Conservation (phyloP, 2,113 vertebrate species). For the Tetraodon nigroviridis region DNA sequence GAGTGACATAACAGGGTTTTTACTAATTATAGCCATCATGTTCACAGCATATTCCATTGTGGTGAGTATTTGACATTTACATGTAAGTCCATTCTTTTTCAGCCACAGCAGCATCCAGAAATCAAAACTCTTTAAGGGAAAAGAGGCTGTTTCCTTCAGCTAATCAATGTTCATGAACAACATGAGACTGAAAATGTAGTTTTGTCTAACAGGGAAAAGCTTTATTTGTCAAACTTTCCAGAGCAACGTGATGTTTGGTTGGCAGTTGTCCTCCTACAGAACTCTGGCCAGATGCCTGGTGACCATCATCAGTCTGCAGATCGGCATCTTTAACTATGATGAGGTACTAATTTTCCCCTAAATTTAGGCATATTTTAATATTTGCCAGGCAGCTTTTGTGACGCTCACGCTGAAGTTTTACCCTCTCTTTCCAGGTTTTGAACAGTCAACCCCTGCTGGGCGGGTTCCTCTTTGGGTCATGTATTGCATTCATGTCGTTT, state of each 20-base stretch:
- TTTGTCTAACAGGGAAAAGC: no score
- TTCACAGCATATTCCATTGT: slow-evolving; percentile 81
- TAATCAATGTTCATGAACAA: no score
- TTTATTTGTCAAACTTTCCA: slow-evolving; percentile 39
- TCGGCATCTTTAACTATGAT: slow-evolving; percentile 91
- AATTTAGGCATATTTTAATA: neutral
- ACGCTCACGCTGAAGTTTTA: neutral
- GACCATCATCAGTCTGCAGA: slow-evolving; percentile 85
- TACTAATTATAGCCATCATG: slow-evolving; percentile 79
- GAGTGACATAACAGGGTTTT: slow-evolving; percentile 83
- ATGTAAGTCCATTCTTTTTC: no score
- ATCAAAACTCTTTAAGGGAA: no score
- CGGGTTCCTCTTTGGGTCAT: slow-evolving; percentile 86
- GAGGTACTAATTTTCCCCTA: slow-evolving; percentile 72
- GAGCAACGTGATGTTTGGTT: slow-evolving; percentile 87
- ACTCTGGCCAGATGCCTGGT: slow-evolving; percentile 79
- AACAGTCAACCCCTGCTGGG: slow-evolving; percentile 78
- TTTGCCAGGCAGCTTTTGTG: no score
- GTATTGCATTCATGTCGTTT: slow-evolving; percentile 87
- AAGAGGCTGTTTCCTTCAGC: no score
- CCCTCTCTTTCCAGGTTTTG: slow-evolving; percentile 76
- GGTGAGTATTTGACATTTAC: slow-evolving; percentile 68
- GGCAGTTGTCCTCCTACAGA: slow-evolving; percentile 85
- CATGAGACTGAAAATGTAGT: no score
- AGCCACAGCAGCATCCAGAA: no score